phyloP scores from a whole-genome alignment of 2,797 vertebrate species.

The Molossus molossus region DNA sequence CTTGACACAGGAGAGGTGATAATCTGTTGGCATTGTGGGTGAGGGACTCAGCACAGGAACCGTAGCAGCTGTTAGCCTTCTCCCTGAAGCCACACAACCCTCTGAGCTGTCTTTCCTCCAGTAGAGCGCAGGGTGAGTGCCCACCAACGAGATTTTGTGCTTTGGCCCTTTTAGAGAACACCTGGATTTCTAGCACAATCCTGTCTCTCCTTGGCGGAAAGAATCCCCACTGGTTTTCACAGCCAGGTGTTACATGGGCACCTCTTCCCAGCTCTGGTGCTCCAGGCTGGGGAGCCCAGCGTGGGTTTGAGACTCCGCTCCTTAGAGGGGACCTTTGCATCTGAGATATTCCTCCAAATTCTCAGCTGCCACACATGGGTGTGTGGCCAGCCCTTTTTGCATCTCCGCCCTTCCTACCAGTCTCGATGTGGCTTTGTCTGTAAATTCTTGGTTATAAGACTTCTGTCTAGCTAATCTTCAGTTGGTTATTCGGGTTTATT shows the following conservation, averaged over 20 bases:
- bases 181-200: neutral
- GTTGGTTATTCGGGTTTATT: neutral
- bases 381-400: neutral
- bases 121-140: neutral
- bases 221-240: neutral
- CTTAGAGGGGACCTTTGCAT: neutral
- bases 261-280: neutral
- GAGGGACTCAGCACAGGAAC: neutral
- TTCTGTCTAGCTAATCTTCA: neutral
- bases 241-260: neutral
- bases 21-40: neutral
- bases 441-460: neutral
- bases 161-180: neutral
- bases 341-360: neutral
- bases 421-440: neutral
- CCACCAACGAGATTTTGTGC: too few species aligned
- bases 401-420: neutral
- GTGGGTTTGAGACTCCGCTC: neutral
- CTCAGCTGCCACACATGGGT: neutral
- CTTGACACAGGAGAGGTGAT: neutral
- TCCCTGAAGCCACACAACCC: neutral
- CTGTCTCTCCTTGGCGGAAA: neutral
- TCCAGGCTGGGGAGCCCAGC: neutral
- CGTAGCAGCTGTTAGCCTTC: neutral
- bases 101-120: neutral